A percentile compares a stretch with the other conserved stretches of the same genome.
Conservation (phyloP, 2,888 invertebrate genomes). For the Epinotia demarniana region DNA sequence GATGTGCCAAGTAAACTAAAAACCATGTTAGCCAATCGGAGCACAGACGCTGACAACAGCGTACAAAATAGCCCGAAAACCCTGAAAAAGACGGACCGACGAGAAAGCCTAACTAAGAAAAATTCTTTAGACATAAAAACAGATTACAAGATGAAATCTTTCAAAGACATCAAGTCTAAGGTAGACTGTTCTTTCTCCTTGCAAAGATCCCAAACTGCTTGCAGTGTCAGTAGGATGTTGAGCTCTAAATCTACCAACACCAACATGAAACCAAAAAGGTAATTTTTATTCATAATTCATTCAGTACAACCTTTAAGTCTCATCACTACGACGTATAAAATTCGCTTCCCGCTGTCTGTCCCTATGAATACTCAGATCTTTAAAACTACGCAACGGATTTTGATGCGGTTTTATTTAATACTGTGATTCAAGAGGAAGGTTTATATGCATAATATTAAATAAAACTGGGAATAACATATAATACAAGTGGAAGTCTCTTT, state of each 20-base stretch:
- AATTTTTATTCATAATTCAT: slow-evolving; percentile 45
- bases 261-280: slow-evolving; percentile 82
- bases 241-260: slow-evolving; percentile 75
- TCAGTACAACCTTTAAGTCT: background rate
- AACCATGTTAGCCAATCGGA: slow-evolving; percentile 86
- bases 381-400: too few relatives aligned
- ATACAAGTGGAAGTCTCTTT: too few relatives aligned
- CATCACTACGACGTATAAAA: too few relatives aligned
- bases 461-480: too few relatives aligned
- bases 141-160: slow-evolving; percentile 88
- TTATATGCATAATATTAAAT: too few relatives aligned
- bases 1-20: slow-evolving; percentile 91
- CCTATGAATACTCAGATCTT: too few relatives aligned
- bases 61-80: slow-evolving; percentile 85
- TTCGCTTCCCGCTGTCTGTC: too few relatives aligned
- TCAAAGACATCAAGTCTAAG: slow-evolving; percentile 95
- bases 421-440: too few relatives aligned
- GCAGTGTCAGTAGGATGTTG: slow-evolving; percentile 78
- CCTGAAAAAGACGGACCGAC: slow-evolving; percentile 87
- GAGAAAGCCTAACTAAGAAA: slow-evolving; percentile 86
- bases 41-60: slow-evolving; percentile 80
- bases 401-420: too few relatives aligned
- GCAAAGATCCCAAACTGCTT: slow-evolving; percentile 80
- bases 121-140: slow-evolving; percentile 89
- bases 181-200: slow-evolving; percentile 85